Percentiles rank a stretch among this genome's conserved stretches.
These are phyloP conservation scores for Pollenia angustigena DNA, from an alignment of 2,888 invertebrate species.

Conservation along the genomic window DNA sequence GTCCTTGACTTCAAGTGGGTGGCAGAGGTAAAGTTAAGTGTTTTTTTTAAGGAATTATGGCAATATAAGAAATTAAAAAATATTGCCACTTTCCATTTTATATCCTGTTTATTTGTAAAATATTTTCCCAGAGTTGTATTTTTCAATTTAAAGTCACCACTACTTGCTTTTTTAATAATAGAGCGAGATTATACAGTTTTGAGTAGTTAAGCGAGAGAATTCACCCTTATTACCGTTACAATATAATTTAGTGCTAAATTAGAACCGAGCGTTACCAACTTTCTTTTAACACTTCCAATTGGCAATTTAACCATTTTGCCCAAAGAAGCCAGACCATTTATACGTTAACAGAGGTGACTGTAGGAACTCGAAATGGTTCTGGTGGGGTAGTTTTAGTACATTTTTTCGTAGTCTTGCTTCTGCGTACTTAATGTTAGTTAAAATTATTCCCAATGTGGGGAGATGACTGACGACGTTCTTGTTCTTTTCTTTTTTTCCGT, in stretches of 20 bases:
- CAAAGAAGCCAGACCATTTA: neutral
- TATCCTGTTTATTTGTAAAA: slow-evolving; percentile 27
- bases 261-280: slow-evolving; percentile 40
- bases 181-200: neutral
- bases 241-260: slow-evolving; percentile 38
- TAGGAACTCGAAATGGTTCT: neutral
- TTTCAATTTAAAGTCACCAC: slow-evolving; percentile 32
- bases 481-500: slow-evolving; percentile 30
- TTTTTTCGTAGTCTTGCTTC: slow-evolving; percentile 58
- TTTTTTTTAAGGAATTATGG: neutral
- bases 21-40: neutral
- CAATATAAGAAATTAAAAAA: neutral
- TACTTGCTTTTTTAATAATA: neutral
- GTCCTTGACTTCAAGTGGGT: slow-evolving; percentile 15
- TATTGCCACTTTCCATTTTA: slow-evolving; percentile 15
- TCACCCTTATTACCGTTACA: slow-evolving; percentile 50
- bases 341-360: neutral
- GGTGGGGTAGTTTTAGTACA: slow-evolving; percentile 57
- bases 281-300: neutral
- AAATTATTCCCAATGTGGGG: slow-evolving; percentile 52
- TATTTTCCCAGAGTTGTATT: slow-evolving; percentile 48
- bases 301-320: slow-evolving; percentile 14
- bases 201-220: neutral
- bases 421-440: slow-evolving; percentile 60
- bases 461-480: slow-evolving; percentile 42